These are phyloP conservation scores for Perca schrenkii DNA, from an alignment of 2,113 vertebrate genomes.

Conservation along the genomic window DNA sequence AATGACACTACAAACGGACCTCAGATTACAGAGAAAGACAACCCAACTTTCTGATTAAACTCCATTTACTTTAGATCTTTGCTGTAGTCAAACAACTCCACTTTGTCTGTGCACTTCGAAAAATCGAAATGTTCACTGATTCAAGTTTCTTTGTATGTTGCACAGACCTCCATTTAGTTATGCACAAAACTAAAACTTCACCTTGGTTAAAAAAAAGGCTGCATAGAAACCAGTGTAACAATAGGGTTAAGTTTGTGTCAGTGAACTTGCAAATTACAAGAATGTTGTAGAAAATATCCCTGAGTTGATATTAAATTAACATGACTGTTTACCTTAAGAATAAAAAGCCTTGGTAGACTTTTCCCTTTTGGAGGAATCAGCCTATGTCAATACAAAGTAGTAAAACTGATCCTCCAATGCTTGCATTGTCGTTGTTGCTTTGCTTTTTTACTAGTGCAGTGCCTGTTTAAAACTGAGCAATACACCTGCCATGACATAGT, in stretches of 20 bases:
- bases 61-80: background rate
- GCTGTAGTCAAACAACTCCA: background rate
- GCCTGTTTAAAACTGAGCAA: too few species aligned
- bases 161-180: too few species aligned
- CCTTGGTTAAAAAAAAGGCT: too few species aligned
- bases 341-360: background rate
- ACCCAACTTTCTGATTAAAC: too few species aligned
- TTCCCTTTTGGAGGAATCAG: background rate
- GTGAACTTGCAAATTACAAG: background rate
- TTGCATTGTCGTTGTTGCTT: constrained; percentile 30
- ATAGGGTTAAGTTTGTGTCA: background rate
- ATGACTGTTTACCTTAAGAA: background rate
- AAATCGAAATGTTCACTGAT: too few species aligned
- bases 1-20: too few species aligned
- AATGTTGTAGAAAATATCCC: background rate
- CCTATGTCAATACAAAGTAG: background rate
- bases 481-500: too few species aligned
- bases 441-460: background rate
- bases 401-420: background rate
- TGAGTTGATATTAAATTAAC: background rate
- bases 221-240: background rate
- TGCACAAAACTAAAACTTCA: too few species aligned
- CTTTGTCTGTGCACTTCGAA: background rate
- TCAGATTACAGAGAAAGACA: too few species aligned
- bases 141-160: too few species aligned